Base-by-base conservation (phyloP, 2,888 invertebrate genomes). In the Tinea pellionella region DNA sequence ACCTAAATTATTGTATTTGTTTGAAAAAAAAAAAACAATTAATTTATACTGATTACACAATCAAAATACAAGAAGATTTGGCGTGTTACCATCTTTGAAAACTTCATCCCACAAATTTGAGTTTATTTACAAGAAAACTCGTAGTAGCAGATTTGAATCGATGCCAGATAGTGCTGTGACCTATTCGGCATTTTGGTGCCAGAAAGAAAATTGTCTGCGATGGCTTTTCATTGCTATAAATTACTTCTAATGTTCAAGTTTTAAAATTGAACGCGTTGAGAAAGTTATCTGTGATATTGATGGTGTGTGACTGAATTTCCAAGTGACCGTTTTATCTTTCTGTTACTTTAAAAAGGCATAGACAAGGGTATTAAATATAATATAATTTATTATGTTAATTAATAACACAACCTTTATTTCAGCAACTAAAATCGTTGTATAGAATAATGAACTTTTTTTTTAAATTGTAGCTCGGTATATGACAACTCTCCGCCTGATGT, bases 41-140 rank as follows among this genome's bases (percentile, higher is more conserved):
- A 58, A 51, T 24, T 16, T 6, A 29, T 51, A 43, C 32, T 51
- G 61, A 61, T 63, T 58, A 60, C 59, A 60, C 60, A 64, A 60
- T 61, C 62, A 61, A 59, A 1, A 13, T 6, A 1, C 7, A 16
- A 53, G 57, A 16, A 51, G 61, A 32, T 61, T 64, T 63, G 62
- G 63, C 61, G 18, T 18, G 53, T 41, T 57, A 61, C 58, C 24
- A 24, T 24, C 42, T 16, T 43, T 13, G 53, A 61, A 63, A 64
- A 62, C 61, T 64, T 64, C 56, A 19, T 11, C 8, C 32, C 57
- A 57, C 57, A 16, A 15, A n/a, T 57, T 30, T 12, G 41, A 61
- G 63, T 63, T 65, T 65, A 64, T 66, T 64, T 62, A 64, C 65
- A 64, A 63, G 42, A 29, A 58, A 62, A 63, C 63, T 65, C 61